Evolutionary conservation across 2,113 vertebrate genomes (phyloP), one percentile per base, ranked within the genome.

Genomic region (Rhodinocichla rosea): DNA sequence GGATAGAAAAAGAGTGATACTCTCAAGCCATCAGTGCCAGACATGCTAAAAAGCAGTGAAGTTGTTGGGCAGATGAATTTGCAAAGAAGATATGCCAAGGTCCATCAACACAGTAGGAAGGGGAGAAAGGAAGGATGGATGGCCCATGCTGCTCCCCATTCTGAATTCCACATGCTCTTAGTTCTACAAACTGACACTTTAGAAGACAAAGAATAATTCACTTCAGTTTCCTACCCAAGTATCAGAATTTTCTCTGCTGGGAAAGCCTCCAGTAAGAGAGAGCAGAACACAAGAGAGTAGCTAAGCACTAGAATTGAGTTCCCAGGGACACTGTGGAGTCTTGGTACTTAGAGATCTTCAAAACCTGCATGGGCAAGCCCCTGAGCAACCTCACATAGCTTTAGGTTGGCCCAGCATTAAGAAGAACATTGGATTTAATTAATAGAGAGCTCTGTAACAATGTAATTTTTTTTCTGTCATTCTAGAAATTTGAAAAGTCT

Each of bases 1-100:
- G 28, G 40, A 71, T 9, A 92, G 79, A 65, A 92, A 93, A 87
- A 63, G 75, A 75, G 59, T 45, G 44, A 85, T 67, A 62, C 37
- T 59, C 60, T 75, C 74, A 84, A 89, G 77, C 15, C 73, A 91
- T 65, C 81, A 71, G 49, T 91, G 92, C 73, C 65, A 96, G 81
- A 83, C 86, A 68, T 49, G 78, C 70, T 78, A 56, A 94, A 93
- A 94, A 91, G 74, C 70, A 92, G 35, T 33, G 33, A 92, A 83
- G 56, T 14, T 74, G 79, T 62, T 12, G 8, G 37, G 45, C 0
- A 1, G 55, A 83, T 83, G 50, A 92, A 91, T 33, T 10, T 80
- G 33, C 13, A 74, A 50, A 50, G 55, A 79, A 91, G 52, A 87
- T 69, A 73, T 65, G 94, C 95, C 91, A 92, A 84, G 20, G 84